Evolutionary conservation across 1,140 invertebrate species (phyloP), one percentile per base, ranked within the genome.

Genomic region (Sarcophaga bullata): DNA sequence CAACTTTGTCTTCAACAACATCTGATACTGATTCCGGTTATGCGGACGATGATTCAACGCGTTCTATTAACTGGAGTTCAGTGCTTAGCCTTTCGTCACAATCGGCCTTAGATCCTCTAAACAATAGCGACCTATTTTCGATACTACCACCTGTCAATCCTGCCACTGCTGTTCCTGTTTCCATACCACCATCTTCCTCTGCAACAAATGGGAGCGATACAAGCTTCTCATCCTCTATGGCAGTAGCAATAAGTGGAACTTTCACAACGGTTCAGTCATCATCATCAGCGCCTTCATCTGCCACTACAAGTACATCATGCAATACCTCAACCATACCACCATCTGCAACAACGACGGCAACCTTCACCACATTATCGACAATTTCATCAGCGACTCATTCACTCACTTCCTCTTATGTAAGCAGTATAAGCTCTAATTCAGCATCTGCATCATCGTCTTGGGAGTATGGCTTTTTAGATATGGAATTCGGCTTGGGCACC

Each of bases 51-150:
- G 95, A 96, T 88, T 92, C 92, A 68, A 93, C 92, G 19, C 92
- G 95, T 76, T 93, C 94, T 83, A 97, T 97, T 88, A 96, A 97
- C 90, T 97, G 96, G 96, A 95, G 96, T 86, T 97, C 96, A 49
- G 96, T 97, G 84, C 92, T 97, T 58, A 96, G 95, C 86, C 92
- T 97, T 15, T 95, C 95, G 82, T 95, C 94, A 80, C 95, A 96
- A 85, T 96, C 95, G 81, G 95, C 96, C 86, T 91, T 96, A 37
- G 95, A 97, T 90, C 95, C 95, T 19, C 91, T 96, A 84, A 96
- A 96, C 89, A 95, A 96, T 91, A 94, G 94, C 87, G 94, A 94
- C 87, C 88, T 94, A 76, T 93, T 94, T 54, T 92, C 93, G 62
- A 89, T 88, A 50, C 75, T 88, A n/a, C 88, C 89, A 11, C 84